Evolutionary conservation across 1,140 invertebrate species (phyloP).

Genomic region (Condylostylus longicornis): DNA sequence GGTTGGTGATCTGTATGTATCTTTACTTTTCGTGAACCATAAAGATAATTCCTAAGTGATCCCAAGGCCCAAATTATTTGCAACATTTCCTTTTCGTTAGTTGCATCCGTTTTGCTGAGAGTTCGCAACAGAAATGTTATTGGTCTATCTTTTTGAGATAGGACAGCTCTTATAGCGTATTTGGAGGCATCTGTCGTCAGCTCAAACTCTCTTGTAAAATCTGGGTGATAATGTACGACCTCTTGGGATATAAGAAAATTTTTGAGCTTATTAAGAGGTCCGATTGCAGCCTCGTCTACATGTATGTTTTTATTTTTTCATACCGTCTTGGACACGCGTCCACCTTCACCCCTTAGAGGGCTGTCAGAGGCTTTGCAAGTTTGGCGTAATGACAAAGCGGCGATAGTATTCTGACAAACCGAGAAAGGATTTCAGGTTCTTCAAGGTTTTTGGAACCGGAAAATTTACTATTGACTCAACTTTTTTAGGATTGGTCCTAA

Average conservation of each 20-base stretch:
- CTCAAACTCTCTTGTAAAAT: slow-evolving; percentile 23
- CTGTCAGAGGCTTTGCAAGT: slow-evolving; percentile 12
- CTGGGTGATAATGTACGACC: slow-evolving; percentile 23
- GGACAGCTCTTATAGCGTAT: slow-evolving; percentile 20
- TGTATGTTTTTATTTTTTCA: slow-evolving; percentile 14
- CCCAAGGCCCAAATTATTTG: slow-evolving; percentile 32
- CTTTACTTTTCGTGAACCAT: slow-evolving; percentile 15
- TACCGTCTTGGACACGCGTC: slow-evolving; percentile 6
- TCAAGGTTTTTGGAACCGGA: slow-evolving; percentile 14
- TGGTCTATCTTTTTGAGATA: slow-evolving; percentile 19
- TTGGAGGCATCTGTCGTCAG: slow-evolving; percentile 22
- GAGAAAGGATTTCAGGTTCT: slow-evolving; percentile 16
- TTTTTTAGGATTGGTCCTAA: slow-evolving; percentile 12
- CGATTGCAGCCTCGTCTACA: slow-evolving; percentile 13
- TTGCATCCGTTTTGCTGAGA: slow-evolving; percentile 15
- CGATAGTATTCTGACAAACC: slow-evolving; percentile 19
- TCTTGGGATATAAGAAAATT: slow-evolving; percentile 14
- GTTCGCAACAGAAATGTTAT: slow-evolving; percentile 19
- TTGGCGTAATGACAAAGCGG: slow-evolving; percentile 15
- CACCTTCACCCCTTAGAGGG: slow-evolving; percentile 6
- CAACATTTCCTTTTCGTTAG: slow-evolving; percentile 23
- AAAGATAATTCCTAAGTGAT: slow-evolving; percentile 24
- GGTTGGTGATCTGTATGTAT: slow-evolving; percentile 26
- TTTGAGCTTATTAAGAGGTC: slow-evolving; percentile 19
- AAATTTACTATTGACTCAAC: slow-evolving; percentile 12